Evolutionary conservation across 2,797 vertebrate species (phyloP).

Genomic region (Chloroceryle amazona): DNA sequence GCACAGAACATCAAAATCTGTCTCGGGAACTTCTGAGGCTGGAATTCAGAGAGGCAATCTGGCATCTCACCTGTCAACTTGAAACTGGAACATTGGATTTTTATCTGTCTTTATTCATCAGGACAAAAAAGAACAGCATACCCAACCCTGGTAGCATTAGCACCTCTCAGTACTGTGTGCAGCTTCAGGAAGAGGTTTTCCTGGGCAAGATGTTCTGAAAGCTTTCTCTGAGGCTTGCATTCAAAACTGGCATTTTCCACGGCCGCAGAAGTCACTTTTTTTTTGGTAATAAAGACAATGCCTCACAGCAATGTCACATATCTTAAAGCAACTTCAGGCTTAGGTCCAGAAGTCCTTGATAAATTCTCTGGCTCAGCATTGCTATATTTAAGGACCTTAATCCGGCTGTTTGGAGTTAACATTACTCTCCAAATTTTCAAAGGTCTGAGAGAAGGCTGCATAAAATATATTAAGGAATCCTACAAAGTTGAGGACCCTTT

Average conservation of each 20-base stretch:
- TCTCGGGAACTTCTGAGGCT: not conserved
- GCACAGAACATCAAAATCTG: not conserved
- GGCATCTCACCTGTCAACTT: not conserved
- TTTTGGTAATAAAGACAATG: not conserved
- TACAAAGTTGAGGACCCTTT: not conserved
- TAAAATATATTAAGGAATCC: not conserved
- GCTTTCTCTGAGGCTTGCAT: not conserved
- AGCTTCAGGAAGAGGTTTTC: not conserved
- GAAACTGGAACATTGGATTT: not conserved
- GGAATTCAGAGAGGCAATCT: not conserved
- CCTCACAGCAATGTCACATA: not conserved
- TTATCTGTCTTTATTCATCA: not conserved
- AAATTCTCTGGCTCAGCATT: not conserved
- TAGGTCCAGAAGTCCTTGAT: not conserved
- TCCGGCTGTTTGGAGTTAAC: fast-evolving
- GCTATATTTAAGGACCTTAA: not conserved
- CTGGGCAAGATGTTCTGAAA: not conserved
- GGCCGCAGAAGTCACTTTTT: not conserved
- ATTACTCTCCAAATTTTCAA: not conserved
- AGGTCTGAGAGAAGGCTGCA: not conserved
- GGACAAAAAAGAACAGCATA: not conserved
- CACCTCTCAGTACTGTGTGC: not conserved
- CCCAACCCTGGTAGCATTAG: not conserved
- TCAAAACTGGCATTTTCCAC: not conserved
- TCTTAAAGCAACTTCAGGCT: not conserved